These are phyloP conservation scores for Epinotia demarniana DNA, from an alignment of 2,888 invertebrate species.

Conservation along the genomic window DNA sequence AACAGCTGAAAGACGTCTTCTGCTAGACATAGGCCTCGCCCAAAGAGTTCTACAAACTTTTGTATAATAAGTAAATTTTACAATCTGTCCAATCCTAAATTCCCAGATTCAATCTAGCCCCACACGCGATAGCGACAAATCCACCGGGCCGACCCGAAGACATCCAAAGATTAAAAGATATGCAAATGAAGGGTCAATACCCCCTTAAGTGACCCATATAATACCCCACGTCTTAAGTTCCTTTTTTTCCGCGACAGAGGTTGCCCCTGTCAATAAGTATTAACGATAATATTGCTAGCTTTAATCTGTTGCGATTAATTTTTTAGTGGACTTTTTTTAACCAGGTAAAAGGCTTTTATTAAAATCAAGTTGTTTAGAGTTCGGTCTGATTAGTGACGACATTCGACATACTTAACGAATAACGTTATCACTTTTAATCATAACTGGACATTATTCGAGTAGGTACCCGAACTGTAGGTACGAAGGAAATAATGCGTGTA, in stretches of 20 bases:
- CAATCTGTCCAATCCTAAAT: not conserved
- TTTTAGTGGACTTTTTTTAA: slow-evolving; percentile 20
- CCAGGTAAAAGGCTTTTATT: slow-evolving; percentile 13
- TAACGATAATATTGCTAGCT: slow-evolving; percentile 43
- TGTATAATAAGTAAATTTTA: not conserved
- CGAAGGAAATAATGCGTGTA: not conserved
- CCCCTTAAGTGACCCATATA: slow-evolving; percentile 43
- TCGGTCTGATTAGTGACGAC: slow-evolving; percentile 21
- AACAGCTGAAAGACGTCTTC: too few species aligned
- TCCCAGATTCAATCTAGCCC: slow-evolving; percentile 11
- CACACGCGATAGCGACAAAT: slow-evolving; percentile 12
- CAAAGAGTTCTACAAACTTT: too few species aligned
- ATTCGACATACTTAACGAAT: not conserved
- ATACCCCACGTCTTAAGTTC: slow-evolving; percentile 13
- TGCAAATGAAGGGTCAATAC: slow-evolving; percentile 38
- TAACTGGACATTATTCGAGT: too few species aligned
- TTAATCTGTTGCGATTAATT: slow-evolving; percentile 42
- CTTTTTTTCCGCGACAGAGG: slow-evolving; percentile 28
- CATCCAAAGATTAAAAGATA: slow-evolving; percentile 33
- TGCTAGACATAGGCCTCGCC: too few species aligned
- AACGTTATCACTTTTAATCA: too few species aligned
- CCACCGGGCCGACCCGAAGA: slow-evolving; percentile 2
- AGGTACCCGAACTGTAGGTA: not conserved
- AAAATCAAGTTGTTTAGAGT: slow-evolving; percentile 27
- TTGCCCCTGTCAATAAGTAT: slow-evolving; percentile 40